Conservation (phyloP, 2,888 invertebrate species). For the Gymnosoma rotundatum region DNA sequence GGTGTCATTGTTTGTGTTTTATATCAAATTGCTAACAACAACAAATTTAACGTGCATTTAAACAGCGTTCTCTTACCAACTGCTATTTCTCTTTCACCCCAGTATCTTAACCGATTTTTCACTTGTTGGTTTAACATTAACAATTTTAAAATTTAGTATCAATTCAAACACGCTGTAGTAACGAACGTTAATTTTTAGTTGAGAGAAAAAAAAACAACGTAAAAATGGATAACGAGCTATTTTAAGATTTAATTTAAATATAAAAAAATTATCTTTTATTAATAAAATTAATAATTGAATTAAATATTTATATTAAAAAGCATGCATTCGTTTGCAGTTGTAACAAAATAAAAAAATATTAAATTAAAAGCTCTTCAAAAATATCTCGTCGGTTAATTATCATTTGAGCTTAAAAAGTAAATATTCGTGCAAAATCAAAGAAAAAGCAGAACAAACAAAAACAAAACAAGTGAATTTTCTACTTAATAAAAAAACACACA, state of each 20-base stretch:
- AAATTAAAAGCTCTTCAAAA: constrained; percentile 27
- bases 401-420: constrained; percentile 36
- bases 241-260: constrained; percentile 26
- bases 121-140: constrained; percentile 52
- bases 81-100: constrained; percentile 1
- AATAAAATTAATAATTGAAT: not conserved
- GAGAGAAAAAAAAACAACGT: constrained; percentile 14
- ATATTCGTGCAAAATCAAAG: constrained; percentile 50
- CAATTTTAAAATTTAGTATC: constrained; percentile 67
- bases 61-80: constrained; percentile 20
- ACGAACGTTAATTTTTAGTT: constrained; percentile 61
- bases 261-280: not conserved
- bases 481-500: constrained; percentile 17
- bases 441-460: constrained; percentile 47
- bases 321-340: not conserved
- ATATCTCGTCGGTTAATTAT: constrained; percentile 28
- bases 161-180: constrained; percentile 71
- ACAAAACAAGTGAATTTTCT: constrained; percentile 57
- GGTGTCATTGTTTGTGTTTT: not conserved
- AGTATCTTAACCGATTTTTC: constrained; percentile 16
- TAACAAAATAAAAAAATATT: not conserved
- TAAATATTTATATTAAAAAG: constrained; percentile 1
- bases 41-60: constrained; percentile 40
- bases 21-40: not conserved
- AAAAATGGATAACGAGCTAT: constrained; percentile 52